Percentiles rank a stretch among this genome's conserved stretches.
Evolutionary conservation across 2,888 invertebrate genomes (phyloP).

Genomic region (Temnothorax rugatulus): DNA sequence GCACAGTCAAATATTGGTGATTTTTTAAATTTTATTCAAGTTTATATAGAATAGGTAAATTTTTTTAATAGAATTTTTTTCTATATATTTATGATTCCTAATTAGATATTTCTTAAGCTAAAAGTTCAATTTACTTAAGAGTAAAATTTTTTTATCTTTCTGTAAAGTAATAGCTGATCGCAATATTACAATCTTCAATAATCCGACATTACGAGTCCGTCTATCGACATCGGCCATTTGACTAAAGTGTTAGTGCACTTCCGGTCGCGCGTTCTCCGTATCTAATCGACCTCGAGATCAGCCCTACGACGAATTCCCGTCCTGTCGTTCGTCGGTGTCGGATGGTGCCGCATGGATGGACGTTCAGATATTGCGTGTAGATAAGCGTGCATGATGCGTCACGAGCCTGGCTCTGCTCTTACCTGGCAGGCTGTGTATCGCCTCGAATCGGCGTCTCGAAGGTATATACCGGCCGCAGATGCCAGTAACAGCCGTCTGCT

Average conservation of each 20-base stretch:
- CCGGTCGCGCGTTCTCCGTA: constrained; percentile 46
- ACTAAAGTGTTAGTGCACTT: constrained; percentile 26
- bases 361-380: constrained; percentile 81
- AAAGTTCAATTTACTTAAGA: neutral
- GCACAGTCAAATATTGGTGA: neutral
- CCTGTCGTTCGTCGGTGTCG: constrained; percentile 39
- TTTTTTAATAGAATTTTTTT: neutral
- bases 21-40: neutral
- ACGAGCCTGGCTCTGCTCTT: constrained; percentile 68
- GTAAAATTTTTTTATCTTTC: neutral
- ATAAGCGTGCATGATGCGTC: constrained; percentile 76
- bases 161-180: neutral
- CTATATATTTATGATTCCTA: neutral
- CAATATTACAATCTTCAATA: neutral
- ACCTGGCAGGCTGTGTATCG: constrained; percentile 71
- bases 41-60: neutral
- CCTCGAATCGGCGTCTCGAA: constrained; percentile 37
- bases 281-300: constrained; percentile 45
- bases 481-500: constrained; percentile 58
- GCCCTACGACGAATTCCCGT: constrained; percentile 45
- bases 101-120: neutral
- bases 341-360: constrained; percentile 51
- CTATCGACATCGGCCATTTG: constrained; percentile 3
- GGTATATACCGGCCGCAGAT: constrained; percentile 73
- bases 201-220: neutral